A percentile compares a stretch with the other conserved stretches of the same genome.
Evolutionary conservation across 2,797 vertebrate species (phyloP).

Genomic region (Adrianichthys oophorus): DNA sequence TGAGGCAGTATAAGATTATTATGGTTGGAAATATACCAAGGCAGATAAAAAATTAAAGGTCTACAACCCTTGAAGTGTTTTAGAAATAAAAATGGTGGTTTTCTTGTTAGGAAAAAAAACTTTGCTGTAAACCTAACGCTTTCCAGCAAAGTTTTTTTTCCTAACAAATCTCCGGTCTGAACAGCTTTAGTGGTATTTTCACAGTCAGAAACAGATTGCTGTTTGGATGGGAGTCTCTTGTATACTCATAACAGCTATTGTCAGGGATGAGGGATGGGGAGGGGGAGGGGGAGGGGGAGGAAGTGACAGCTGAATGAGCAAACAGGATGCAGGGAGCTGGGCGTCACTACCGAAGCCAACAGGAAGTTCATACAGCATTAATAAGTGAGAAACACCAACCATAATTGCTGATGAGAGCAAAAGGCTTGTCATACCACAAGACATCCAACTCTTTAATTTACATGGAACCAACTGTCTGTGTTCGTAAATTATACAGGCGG

Average conservation of each 20-base stretch:
- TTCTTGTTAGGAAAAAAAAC: too few species aligned
- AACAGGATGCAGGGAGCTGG: slow-evolving; percentile 72
- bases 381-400: slow-evolving; percentile 33
- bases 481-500: slow-evolving; percentile 11
- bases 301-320: slow-evolving; percentile 66
- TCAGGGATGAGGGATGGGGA: slow-evolving; percentile 15
- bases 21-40: too few species aligned
- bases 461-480: slow-evolving; percentile 5
- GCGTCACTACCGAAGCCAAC: slow-evolving; percentile 30
- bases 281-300: slow-evolving; percentile 55
- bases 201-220: slow-evolving; percentile 31
- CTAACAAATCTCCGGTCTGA: too few species aligned
- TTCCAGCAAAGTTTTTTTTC: too few species aligned
- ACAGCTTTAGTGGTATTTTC: slow-evolving; percentile 13
- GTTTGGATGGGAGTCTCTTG: slow-evolving; percentile 47
- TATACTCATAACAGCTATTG: slow-evolving; percentile 51
- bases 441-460: slow-evolving; percentile 22
- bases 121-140: too few species aligned
- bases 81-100: too few species aligned
- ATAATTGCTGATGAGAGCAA: slow-evolving; percentile 27
- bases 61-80: too few species aligned
- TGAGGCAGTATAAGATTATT: too few species aligned
- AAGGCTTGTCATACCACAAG: slow-evolving; percentile 19
- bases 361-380: slow-evolving; percentile 59
- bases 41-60: too few species aligned